Evolutionary conservation across 2,113 vertebrate genomes (phyloP).

Genomic region (Pavo muticus): DNA sequence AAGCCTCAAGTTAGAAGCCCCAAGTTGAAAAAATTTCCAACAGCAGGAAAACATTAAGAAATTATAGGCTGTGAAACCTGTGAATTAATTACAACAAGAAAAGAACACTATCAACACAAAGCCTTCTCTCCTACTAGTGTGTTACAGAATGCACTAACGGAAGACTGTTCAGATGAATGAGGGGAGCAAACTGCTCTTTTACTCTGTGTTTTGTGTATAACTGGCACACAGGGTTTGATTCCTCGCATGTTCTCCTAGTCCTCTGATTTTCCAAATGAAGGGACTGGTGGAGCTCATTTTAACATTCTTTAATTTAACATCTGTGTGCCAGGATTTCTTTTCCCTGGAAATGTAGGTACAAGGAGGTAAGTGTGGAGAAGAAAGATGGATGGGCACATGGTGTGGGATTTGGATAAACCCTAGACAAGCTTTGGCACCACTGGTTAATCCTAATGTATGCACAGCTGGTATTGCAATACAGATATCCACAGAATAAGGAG

Average conservation of each 20-base stretch:
- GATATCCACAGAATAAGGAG: not conserved
- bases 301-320: not conserved
- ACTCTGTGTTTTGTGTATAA: not conserved
- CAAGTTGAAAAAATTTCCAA: not conserved
- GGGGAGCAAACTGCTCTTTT: not conserved
- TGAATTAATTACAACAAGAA: not conserved
- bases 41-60: not conserved
- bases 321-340: not conserved
- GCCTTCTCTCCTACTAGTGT: not conserved
- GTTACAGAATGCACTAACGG: not conserved
- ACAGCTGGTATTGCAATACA: not conserved
- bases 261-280: not conserved
- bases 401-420: not conserved
- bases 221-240: not conserved
- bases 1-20: not conserved
- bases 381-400: not conserved
- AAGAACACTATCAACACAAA: not conserved
- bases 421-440: not conserved
- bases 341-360: not conserved
- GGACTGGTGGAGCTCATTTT: not conserved
- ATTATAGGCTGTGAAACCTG: not conserved
- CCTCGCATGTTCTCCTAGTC: not conserved
- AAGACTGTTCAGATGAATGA: not conserved
- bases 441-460: not conserved
- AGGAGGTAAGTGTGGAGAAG: not conserved